These are phyloP conservation scores for Panurus biarmicus DNA, from an alignment of 2,113 vertebrate genomes.

Conservation along the genomic window DNA sequence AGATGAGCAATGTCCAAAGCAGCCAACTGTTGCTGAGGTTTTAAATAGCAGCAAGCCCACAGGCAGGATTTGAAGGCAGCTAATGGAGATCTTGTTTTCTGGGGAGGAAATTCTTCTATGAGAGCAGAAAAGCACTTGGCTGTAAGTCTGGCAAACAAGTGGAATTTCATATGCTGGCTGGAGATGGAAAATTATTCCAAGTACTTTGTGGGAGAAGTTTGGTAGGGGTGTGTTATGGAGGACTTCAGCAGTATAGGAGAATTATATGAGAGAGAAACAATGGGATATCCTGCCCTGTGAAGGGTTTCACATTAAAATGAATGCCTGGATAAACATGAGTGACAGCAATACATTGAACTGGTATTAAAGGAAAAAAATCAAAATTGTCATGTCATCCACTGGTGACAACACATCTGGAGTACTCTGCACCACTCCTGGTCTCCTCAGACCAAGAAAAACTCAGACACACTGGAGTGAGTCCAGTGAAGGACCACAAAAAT, in stretches of 20 bases:
- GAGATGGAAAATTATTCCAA: not conserved
- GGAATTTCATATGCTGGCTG: not conserved
- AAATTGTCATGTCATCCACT: not conserved
- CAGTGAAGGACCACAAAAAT: not conserved
- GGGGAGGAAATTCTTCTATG: not conserved
- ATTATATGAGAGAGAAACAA: not conserved
- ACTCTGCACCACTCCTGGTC: not conserved
- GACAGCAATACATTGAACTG: not conserved
- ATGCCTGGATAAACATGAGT: not conserved
- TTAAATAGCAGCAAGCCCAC: not conserved
- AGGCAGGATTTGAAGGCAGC: not conserved
- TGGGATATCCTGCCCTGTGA: not conserved
- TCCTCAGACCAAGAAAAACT: not conserved
- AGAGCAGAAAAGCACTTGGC: not conserved
- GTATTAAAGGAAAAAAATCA: not conserved
- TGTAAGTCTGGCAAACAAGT: not conserved
- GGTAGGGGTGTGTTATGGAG: not conserved
- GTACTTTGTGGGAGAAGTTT: not conserved
- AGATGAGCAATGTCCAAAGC: conserved; percentile 11
- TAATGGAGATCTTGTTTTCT: not conserved
- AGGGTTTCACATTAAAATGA: not conserved
- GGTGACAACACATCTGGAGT: not conserved
- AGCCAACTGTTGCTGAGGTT: not conserved
- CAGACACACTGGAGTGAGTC: not conserved
- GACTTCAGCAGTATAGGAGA: not conserved